Percentiles rank a stretch among this genome's conserved stretches.
These are phyloP conservation scores for Erythrolamprus reginae DNA, from an alignment of 2,113 vertebrate species.

Conservation along the genomic window DNA sequence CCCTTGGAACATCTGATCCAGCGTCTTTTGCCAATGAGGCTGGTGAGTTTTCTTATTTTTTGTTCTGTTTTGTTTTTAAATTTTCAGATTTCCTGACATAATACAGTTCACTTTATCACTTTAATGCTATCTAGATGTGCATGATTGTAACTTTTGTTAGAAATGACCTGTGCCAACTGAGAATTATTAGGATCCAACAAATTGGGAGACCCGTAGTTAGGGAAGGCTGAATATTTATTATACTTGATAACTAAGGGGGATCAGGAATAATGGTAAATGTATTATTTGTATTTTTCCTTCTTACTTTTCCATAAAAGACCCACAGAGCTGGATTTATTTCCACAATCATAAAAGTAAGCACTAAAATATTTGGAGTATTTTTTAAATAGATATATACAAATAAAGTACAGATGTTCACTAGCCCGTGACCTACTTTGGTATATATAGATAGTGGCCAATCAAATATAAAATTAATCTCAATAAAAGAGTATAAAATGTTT, in stretches of 20 bases:
- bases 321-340: not conserved
- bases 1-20: constrained; percentile 78
- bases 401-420: not conserved
- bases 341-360: not conserved
- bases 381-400: not conserved
- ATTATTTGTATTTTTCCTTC: not conserved
- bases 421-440: not conserved
- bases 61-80: not conserved
- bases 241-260: not conserved
- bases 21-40: constrained; percentile 74
- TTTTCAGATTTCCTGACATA: not conserved
- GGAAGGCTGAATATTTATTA: not conserved
- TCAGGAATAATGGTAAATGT: not conserved
- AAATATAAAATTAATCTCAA: not conserved
- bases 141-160: not conserved
- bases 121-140: not conserved
- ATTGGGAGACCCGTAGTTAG: not conserved
- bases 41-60: constrained; percentile 67
- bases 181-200: not conserved
- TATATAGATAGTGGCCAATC: not conserved
- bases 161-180: not conserved
- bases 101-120: not conserved
- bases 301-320: not conserved
- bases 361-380: not conserved
- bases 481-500: not conserved